phyloP scores from a whole-genome alignment of 1,140 invertebrate genomes.

The Lamellibrachia luymesi region DNA sequence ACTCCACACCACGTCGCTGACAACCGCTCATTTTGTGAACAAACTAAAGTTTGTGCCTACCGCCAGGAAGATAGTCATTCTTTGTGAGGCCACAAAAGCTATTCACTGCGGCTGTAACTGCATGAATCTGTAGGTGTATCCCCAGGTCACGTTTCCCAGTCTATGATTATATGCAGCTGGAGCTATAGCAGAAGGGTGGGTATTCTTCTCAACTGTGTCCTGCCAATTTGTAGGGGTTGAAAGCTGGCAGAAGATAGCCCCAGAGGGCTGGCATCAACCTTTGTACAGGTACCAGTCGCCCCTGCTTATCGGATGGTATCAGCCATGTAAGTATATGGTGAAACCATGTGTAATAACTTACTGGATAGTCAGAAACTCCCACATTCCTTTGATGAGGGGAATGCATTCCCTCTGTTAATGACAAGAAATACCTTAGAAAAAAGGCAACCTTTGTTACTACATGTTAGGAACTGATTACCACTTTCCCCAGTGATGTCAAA shows the following conservation, averaged over 20 bases:
- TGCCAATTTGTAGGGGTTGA: neutral
- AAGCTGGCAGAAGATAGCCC: neutral
- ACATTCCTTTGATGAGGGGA: neutral
- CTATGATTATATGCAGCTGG: neutral
- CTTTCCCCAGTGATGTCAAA: neutral
- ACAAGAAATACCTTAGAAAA: neutral
- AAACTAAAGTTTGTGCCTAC: neutral
- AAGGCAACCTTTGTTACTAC: neutral
- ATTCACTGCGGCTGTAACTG: neutral
- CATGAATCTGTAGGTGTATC: neutral
- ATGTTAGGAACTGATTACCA: neutral
- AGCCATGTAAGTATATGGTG: neutral
- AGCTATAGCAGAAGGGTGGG: neutral
- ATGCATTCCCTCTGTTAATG: neutral
- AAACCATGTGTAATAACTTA: neutral
- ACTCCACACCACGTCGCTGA: neutral
- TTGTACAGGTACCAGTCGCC: neutral
- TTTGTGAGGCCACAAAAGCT: neutral
- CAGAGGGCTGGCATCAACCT: neutral
- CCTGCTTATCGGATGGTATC: neutral
- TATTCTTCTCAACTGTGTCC: neutral
- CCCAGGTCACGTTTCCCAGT: neutral
- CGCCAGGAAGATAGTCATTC: neutral
- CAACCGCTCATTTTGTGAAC: neutral
- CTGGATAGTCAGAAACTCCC: neutral